Evolutionary conservation across 1,140 invertebrate genomes (phyloP).

Genomic region (Rhagoletis pomonella): DNA sequence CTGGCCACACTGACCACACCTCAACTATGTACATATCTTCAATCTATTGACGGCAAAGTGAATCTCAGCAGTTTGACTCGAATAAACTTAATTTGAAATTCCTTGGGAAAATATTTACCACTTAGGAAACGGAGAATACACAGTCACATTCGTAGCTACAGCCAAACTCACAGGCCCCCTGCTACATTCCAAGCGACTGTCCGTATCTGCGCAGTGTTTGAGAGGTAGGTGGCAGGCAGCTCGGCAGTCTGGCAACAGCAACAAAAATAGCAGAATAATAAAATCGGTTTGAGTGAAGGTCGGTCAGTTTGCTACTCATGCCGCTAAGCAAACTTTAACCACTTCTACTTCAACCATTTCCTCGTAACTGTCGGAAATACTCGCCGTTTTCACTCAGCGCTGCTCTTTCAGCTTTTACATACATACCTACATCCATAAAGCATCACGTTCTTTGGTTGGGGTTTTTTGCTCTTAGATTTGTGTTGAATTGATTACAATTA

Average conservation of each 20-base stretch:
- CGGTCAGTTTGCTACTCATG: constrained; percentile 17
- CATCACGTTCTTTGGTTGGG: too few relatives aligned
- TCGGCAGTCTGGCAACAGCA: background rate
- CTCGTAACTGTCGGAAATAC: background rate
- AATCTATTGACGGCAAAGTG: constrained; percentile 14
- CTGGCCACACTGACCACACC: too few relatives aligned
- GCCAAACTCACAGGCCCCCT: too few relatives aligned
- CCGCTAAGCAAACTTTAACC: background rate
- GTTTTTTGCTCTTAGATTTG: background rate
- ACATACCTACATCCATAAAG: too few relatives aligned
- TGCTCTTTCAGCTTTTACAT: background rate
- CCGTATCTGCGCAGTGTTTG: too few relatives aligned
- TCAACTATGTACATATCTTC: too few relatives aligned
- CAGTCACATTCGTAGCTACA: background rate
- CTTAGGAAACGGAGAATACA: constrained; percentile 8
- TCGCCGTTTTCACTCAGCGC: background rate
- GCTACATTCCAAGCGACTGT: too few relatives aligned
- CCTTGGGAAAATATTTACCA: constrained; percentile 34
- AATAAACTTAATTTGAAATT: constrained; percentile 45
- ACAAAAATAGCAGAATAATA: background rate
- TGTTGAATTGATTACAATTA: background rate
- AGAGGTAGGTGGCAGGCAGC: too few relatives aligned
- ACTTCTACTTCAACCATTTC: background rate
- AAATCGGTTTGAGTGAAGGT: background rate
- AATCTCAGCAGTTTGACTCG: constrained; percentile 36